phyloP scores from a whole-genome alignment of 2,888 invertebrate genomes.

The Germaria angustata region DNA sequence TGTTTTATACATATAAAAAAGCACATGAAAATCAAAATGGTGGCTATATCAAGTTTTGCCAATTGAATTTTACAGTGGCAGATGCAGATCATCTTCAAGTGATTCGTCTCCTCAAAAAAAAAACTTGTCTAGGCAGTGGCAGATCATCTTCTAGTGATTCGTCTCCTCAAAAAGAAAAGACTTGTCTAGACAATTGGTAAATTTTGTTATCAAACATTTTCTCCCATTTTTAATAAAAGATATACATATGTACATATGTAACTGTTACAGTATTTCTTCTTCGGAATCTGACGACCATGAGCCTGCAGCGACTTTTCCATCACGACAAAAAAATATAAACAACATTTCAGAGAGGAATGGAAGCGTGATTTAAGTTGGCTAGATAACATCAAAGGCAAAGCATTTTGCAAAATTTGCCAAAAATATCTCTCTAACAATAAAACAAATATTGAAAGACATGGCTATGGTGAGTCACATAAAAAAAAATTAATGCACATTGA shows the following conservation, averaged over 20 bases:
- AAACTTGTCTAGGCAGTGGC: too few relatives aligned
- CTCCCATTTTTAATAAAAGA: conserved; percentile 32
- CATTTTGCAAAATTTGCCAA: too few relatives aligned
- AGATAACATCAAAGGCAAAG: conserved; percentile 22
- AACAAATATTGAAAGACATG: too few relatives aligned
- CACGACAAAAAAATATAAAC: conserved; percentile 37
- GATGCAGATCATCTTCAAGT: conserved; percentile 29
- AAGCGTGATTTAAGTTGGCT: conserved; percentile 27
- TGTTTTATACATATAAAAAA: conserved; percentile 33
- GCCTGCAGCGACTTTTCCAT: too few relatives aligned
- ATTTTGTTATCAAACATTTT: conserved; percentile 34
- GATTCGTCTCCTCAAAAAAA: conserved; percentile 18
- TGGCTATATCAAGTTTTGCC: conserved; percentile 30
- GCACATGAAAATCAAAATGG: conserved; percentile 23
- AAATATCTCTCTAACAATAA: conserved; percentile 14
- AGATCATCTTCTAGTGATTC: too few relatives aligned
- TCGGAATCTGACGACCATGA: too few relatives aligned
- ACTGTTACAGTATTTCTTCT: too few relatives aligned
- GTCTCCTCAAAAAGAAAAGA: too few relatives aligned
- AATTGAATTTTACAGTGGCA: conserved; percentile 27
- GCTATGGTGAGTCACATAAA: too few relatives aligned
- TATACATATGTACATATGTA: conserved; percentile 30
- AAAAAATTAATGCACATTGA: too few relatives aligned
- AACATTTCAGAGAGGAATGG: conserved; percentile 19
- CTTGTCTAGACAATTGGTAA: conserved; percentile 28